These are phyloP conservation scores for Sylvia borin DNA, from an alignment of 2,797 vertebrate species.

Conservation along the genomic window DNA sequence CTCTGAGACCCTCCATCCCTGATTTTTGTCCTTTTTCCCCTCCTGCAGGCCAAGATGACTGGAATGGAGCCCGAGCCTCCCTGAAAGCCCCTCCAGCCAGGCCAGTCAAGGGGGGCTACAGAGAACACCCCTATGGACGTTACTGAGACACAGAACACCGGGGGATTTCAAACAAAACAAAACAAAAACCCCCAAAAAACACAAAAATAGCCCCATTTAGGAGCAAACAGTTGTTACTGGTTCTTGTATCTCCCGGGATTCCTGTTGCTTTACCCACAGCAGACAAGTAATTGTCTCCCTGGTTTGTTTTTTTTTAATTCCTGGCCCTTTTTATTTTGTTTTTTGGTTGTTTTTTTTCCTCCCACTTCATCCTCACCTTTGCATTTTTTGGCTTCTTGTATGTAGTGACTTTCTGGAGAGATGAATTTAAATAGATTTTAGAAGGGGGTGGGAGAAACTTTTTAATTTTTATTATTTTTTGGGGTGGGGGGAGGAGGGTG, in stretches of 20 bases:
- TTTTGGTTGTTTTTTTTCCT: constrained; percentile 65
- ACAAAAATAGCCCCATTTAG: constrained; percentile 75
- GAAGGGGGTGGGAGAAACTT: constrained; percentile 62
- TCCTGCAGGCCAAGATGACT: constrained; percentile 89
- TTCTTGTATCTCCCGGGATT: constrained; percentile 94
- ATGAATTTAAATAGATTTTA: constrained; percentile 79
- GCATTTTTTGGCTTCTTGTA: constrained; percentile 84
- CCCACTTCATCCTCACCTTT: constrained; percentile 78
- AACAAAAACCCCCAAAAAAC: too few relatives aligned
- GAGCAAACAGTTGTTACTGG: constrained; percentile 87
- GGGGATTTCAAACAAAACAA: too few relatives aligned
- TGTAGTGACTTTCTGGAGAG: constrained; percentile 75
- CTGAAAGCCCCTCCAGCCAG: constrained; percentile 87
- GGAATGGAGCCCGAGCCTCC: constrained; percentile 88
- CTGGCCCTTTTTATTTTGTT: constrained; percentile 80
- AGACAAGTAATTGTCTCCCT: constrained; percentile 99
- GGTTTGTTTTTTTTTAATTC: constrained; percentile 83
- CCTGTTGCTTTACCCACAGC: constrained; percentile 95
- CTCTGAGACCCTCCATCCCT: neutral
- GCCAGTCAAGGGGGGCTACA: constrained; percentile 88
- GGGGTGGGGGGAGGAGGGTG: too few relatives aligned
- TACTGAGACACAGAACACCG: constrained; percentile 81
- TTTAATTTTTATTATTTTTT: constrained; percentile 68
- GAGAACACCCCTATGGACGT: constrained; percentile 95
- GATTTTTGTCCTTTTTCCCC: neutral